Evolutionary conservation across 2,113 vertebrate species (phyloP), one percentile per base, ranked within the genome.

Genomic region (Leiothrix lutea): DNA sequence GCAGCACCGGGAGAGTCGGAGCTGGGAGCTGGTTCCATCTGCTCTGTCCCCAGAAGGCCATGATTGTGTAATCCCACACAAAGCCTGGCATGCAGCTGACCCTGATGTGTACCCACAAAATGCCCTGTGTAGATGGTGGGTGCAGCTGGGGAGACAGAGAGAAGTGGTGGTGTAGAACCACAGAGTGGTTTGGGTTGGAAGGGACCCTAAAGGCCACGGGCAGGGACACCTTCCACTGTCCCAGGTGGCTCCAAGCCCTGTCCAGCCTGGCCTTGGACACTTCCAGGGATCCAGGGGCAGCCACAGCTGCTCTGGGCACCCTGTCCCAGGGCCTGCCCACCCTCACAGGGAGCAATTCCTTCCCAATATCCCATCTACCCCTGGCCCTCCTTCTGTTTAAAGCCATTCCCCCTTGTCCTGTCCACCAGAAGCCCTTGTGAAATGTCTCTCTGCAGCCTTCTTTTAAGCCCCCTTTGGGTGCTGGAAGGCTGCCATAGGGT

Each of bases 51-150:
- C 56, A 33, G 53, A 50, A 67, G 62, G 75, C 26, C 23, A 8
- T 8, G 22, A 9, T 90, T 86, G 51, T 80, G 42, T 60, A 67
- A 82, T 70, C 62, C 58, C 38, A 6, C 35, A n/a, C 47, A 23
- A 66, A 91, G 85, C 73, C 82, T 81, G 67, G 87, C 28, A 7
- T 9, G 51, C 81, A 78, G 87, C 22, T 79, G 9, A 45, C 33
- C 8, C 58, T 78, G 20, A 2, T 64, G 14, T 11, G 7, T 11
- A 6, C 4, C 12, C 90, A 65, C 36, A 61, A 35, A 90, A 79
- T 28, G 14, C 16, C 36, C 25, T 22, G 0, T 4, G 1, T 8
- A 12, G 40, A 2, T 36, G 23, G 5, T 24, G 2, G 8, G 0
- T 42, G 3, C 42, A 15, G 38, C 35, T 82, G 38, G 4, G 44